Evolutionary conservation across 2,888 invertebrate genomes (phyloP).

Genomic region (Leucania comma): DNA sequence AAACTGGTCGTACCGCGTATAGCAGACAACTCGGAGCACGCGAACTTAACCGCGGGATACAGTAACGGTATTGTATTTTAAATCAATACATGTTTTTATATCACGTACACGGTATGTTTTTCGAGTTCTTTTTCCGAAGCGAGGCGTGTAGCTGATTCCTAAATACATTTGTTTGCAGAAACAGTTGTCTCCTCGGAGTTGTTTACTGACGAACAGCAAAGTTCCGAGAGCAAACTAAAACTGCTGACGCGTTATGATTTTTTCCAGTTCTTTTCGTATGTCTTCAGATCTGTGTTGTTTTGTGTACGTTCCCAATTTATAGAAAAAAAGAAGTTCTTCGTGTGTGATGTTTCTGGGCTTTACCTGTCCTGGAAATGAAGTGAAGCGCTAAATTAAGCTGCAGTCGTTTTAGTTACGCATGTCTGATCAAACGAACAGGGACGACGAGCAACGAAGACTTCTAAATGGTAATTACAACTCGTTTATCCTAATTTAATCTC

Average conservation of each 20-base stretch:
- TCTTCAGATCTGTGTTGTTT: conserved; percentile 62
- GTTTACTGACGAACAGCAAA: conserved; percentile 77
- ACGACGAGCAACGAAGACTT: background rate
- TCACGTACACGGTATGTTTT: conserved; percentile 47
- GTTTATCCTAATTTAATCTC: conserved; percentile 42
- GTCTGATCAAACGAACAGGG: background rate
- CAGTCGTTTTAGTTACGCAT: background rate
- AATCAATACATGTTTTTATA: conserved; percentile 54
- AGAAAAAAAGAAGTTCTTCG: conserved; percentile 49
- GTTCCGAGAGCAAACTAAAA: conserved; percentile 77
- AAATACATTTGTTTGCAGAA: conserved; percentile 72
- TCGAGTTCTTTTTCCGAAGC: conserved; percentile 45
- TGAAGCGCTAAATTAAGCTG: conserved; percentile 5
- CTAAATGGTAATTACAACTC: conserved; percentile 19
- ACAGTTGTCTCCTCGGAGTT: conserved; percentile 69
- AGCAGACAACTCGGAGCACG: conserved; percentile 35
- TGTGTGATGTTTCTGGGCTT: conserved; percentile 16
- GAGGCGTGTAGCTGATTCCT: conserved; percentile 59
- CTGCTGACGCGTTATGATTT: conserved; percentile 77
- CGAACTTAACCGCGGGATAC: conserved; percentile 46
- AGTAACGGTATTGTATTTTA: conserved; percentile 48
- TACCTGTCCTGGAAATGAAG: conserved; percentile 12
- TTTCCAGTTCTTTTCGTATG: conserved; percentile 69
- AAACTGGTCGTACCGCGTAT: conserved; percentile 33
- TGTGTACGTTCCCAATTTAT: conserved; percentile 65